A percentile compares a stretch with the other conserved stretches of the same genome.
These are phyloP conservation scores for Ctenopoma multispine DNA, from an alignment of 2,797 vertebrate genomes.

Conservation along the genomic window DNA sequence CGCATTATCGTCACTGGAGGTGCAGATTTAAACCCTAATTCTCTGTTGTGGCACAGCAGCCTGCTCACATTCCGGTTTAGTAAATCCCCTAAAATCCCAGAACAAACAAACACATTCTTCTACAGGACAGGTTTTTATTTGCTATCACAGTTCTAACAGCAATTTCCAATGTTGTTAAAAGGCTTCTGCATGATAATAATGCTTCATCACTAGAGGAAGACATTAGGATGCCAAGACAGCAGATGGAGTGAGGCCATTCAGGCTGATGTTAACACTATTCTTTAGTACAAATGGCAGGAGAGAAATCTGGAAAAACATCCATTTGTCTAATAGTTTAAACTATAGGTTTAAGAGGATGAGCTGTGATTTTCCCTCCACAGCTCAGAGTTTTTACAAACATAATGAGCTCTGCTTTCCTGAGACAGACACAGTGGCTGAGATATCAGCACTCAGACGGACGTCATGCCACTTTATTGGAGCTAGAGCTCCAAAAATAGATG, in stretches of 20 bases:
- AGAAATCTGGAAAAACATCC: constrained; percentile 3
- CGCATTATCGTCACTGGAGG: not conserved
- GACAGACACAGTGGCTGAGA: not conserved
- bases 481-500: not conserved
- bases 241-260: constrained; percentile 16
- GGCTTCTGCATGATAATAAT: not conserved
- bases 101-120: not conserved
- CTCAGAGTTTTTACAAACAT: constrained; percentile 1
- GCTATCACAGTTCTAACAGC: not conserved
- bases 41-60: not conserved
- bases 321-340: constrained; percentile 10
- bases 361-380: not conserved
- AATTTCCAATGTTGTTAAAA: not conserved
- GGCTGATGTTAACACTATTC: not conserved
- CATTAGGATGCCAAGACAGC: not conserved
- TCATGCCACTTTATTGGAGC: not conserved
- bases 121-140: not conserved
- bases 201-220: constrained; percentile 12
- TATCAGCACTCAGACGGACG: not conserved
- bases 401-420: not conserved
- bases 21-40: not conserved
- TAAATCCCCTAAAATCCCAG: constrained; percentile 4
- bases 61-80: not conserved
- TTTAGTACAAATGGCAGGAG: constrained; percentile 7
- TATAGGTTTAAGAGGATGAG: constrained; percentile 1